These are phyloP conservation scores for Enhydra lutris DNA, from an alignment of 2,113 vertebrate genomes.

Conservation along the genomic window DNA sequence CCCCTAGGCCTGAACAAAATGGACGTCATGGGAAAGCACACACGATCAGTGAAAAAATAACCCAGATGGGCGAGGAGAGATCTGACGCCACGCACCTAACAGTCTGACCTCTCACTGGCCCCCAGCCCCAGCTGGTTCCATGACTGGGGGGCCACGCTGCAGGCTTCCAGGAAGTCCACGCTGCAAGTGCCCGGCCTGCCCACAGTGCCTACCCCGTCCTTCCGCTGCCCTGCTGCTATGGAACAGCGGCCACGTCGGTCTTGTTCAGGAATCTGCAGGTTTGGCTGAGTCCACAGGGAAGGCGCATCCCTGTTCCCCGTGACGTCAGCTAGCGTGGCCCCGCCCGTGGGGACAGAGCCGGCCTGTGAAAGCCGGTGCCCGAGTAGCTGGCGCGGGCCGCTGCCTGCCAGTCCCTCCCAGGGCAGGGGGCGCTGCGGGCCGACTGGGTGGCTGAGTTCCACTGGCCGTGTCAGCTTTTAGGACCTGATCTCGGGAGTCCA, in stretches of 20 bases:
- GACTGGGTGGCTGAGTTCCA: neutral
- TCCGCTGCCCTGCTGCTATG: neutral
- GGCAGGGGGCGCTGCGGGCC: neutral
- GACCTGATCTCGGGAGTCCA: neutral
- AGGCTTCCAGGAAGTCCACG: neutral
- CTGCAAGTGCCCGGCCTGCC: neutral
- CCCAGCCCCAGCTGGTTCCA: neutral
- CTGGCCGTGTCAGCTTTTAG: rapidly evolving
- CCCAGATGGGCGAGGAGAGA: neutral
- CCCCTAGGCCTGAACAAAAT: neutral
- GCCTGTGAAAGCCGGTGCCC: too few relatives aligned
- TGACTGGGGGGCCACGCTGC: neutral
- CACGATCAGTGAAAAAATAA: too few relatives aligned
- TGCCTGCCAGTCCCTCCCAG: neutral
- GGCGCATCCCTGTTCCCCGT: neutral
- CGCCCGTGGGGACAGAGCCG: neutral
- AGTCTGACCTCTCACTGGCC: neutral
- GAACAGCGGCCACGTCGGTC: neutral
- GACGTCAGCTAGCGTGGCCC: neutral
- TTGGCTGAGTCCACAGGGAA: neutral
- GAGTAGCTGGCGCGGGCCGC: neutral
- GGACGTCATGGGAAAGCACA: neutral
- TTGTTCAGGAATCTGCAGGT: too few relatives aligned
- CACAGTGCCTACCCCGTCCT: neutral
- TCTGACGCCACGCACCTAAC: neutral